Percentiles rank a stretch among this genome's conserved stretches.
Conservation (phyloP, 2,797 vertebrate species). For the Lates japonicus region DNA sequence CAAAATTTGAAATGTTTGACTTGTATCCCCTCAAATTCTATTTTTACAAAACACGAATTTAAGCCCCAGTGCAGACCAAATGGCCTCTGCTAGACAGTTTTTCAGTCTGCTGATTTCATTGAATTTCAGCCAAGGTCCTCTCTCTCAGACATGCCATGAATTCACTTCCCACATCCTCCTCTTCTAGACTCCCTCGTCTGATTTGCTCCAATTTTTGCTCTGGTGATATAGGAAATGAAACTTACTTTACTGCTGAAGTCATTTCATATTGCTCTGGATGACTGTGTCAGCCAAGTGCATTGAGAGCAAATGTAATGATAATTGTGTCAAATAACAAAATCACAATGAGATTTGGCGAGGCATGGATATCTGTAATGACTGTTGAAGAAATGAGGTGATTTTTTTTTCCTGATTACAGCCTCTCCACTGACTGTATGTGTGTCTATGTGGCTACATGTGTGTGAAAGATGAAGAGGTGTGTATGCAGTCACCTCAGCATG, state of each 20-base stretch:
- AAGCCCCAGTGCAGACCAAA: not conserved
- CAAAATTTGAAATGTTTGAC: not conserved
- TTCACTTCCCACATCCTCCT: constrained; percentile 1
- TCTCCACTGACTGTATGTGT: not conserved
- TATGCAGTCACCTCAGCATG: not conserved
- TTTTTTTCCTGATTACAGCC: not conserved
- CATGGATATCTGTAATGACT: too few relatives aligned
- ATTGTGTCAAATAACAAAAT: not conserved
- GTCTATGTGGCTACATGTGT: not conserved
- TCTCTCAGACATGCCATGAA: constrained; percentile 7
- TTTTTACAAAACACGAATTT: not conserved
- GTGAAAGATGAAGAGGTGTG: not conserved
- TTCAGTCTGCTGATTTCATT: constrained; percentile 27
- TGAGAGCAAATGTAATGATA: not conserved
- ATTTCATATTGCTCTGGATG: not conserved
- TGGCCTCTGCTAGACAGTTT: not conserved
- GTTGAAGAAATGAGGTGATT: not conserved
- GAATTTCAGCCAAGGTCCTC: constrained; percentile 17
- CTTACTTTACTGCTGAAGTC: not conserved
- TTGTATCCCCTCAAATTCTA: not conserved
- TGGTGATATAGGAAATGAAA: not conserved
- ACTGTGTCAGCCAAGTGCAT: not conserved
- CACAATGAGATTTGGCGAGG: not conserved
- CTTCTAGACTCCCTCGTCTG: not conserved
- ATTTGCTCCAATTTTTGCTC: not conserved